Conservation (phyloP, 2,888 invertebrate species). For the Dryococelus australis region DNA sequence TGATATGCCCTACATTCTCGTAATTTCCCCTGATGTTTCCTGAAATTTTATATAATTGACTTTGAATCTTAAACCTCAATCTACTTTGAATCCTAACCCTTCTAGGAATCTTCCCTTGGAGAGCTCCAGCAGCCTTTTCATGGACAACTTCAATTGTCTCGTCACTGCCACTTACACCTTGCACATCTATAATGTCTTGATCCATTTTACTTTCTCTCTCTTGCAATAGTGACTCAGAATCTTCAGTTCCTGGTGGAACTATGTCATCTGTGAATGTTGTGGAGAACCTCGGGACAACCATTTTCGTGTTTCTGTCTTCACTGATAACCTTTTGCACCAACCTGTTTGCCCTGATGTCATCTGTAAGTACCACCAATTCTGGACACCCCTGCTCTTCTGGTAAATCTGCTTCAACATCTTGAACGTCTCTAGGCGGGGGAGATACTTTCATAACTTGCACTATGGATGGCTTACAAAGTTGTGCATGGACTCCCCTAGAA, state of each 20-base stretch:
- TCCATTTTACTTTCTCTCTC: neutral
- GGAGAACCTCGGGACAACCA: neutral
- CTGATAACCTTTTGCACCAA: neutral
- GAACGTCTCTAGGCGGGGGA: neutral
- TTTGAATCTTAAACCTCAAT: too few relatives aligned
- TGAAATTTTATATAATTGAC: too few relatives aligned
- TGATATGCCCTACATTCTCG: too few relatives aligned
- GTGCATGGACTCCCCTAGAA: too few relatives aligned
- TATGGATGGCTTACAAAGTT: too few relatives aligned
- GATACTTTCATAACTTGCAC: neutral
- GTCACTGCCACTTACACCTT: neutral
- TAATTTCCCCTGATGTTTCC: too few relatives aligned
- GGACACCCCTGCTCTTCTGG: neutral
- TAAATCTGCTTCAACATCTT: neutral
- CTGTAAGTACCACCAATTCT: neutral
- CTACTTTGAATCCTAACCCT: too few relatives aligned
- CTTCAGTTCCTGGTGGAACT: slow-evolving; percentile 1
- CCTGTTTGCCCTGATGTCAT: neutral
- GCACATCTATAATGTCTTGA: neutral
- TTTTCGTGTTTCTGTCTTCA: neutral
- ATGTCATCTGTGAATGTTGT: neutral
- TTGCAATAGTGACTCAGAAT: neutral
- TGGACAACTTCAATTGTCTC: neutral
- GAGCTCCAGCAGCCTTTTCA: neutral
- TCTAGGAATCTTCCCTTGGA: neutral